phyloP scores from a whole-genome alignment of 2,113 vertebrate genomes.

The Epinephelus cyanopodus region DNA sequence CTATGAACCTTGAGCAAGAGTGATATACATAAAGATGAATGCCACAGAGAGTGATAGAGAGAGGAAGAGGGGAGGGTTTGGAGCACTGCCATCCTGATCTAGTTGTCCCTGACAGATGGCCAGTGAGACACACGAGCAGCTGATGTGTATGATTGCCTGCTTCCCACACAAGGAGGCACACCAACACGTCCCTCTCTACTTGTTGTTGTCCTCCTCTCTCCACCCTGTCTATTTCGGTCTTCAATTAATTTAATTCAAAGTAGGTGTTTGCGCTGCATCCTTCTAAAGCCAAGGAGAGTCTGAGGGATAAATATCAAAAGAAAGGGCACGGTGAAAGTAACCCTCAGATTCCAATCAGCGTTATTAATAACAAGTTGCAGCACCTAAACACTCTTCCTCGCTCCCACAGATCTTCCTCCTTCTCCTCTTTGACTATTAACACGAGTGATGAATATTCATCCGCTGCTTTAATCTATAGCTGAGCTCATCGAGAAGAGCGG shows the following conservation, averaged over 20 bases:
- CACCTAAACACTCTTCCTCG: constrained; percentile 16
- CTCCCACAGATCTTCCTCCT: constrained; percentile 16
- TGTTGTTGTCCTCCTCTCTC: constrained; percentile 22
- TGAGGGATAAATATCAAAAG: constrained; percentile 54
- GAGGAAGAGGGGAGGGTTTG: constrained; percentile 36
- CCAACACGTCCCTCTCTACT: constrained; percentile 20
- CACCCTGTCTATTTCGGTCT: constrained; percentile 29
- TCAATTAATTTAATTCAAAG: constrained; percentile 42
- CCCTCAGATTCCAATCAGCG: constrained; percentile 55
- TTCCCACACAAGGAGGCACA: constrained; percentile 41
- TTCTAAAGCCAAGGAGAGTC: constrained; percentile 37
- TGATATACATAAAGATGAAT: constrained; percentile 38
- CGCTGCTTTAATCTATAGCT: constrained; percentile 70
- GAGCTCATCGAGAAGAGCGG: constrained; percentile 50
- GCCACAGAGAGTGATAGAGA: constrained; percentile 23
- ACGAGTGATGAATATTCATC: constrained; percentile 69
- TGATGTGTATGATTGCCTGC: constrained; percentile 53
- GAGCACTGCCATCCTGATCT: constrained; percentile 59
- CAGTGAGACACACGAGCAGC: constrained; percentile 58
- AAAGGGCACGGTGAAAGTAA: constrained; percentile 50
- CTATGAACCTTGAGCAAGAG: constrained; percentile 48
- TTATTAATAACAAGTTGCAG: constrained; percentile 60
- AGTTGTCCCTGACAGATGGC: constrained; percentile 71
- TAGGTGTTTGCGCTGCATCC: constrained; percentile 1
- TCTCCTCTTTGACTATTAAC: constrained; percentile 38